Base-by-base conservation (phyloP, 2,888 invertebrate genomes). In the Sinodicranocentrus sp. region DNA sequence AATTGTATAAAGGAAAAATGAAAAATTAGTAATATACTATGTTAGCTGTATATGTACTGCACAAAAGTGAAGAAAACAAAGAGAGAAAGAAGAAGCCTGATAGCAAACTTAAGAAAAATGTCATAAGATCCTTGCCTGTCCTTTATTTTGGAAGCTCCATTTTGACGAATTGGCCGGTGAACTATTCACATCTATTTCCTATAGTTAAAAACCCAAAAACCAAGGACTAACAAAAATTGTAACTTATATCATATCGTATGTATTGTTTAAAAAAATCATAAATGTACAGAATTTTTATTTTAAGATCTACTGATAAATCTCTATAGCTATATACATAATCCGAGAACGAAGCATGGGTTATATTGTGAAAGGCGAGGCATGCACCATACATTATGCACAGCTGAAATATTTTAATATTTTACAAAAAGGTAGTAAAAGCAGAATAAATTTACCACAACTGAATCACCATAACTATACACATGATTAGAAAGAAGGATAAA, bases 81-180 rank as follows among this genome's bases (percentile, higher is more conserved):
- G n/a, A 26, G 15, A 33, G 5, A 33, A 33, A 33, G 2, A 54
- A 23, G 28, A 19, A 43, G 67, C 15, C 5, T 5, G 48, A 48
- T n/a, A 57, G 57, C 19, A 2, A 48, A 25, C 61, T 26, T n/a
- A 26, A 63, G 25, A 43, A 67, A 61, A 19, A 33, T 43, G 59
- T 57, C 39, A 65, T 61, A 44, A 48, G 19, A 43, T 73, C 44
- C 82, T 82, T 82, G 82, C 82, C 82, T 82, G 82, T 82, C 82
- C 82, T 75, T 70, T 82, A 44, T 48, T 82, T 33, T 80, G 80
- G 67, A 28, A 61, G 61, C 61, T 82, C 82, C 82, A 82, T 61
- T 82, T 82, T 67, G 80, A 65, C 25, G 44, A 43, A 68, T 63
- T 43, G 28, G 67, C 25, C 44, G 52, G 15, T 23, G 68, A 44